These are phyloP conservation scores for Phragmatobia fuliginosa DNA, from an alignment of 2,888 invertebrate species.

Conservation along the genomic window DNA sequence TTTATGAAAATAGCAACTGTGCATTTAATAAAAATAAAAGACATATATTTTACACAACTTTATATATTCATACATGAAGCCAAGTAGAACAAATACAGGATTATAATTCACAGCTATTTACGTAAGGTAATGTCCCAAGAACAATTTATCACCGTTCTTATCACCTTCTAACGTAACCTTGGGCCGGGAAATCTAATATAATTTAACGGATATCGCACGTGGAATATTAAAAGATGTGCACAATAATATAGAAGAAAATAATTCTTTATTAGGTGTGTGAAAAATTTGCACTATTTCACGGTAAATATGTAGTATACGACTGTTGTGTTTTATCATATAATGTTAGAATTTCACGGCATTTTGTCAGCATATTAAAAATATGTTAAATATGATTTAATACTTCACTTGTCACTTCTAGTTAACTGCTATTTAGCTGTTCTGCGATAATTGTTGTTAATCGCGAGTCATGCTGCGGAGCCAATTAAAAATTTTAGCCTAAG, in stretches of 20 bases:
- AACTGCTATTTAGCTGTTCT: too few relatives aligned
- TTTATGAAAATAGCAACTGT: too few relatives aligned
- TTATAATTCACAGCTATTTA: not conserved
- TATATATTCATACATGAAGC: not conserved
- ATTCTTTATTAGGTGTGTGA: not conserved
- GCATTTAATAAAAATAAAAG: not conserved
- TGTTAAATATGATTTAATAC: not conserved
- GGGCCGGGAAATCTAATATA: conserved; percentile 1
- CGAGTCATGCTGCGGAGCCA: too few relatives aligned
- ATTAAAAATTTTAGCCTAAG: too few relatives aligned
- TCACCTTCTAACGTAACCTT: conserved; percentile 11
- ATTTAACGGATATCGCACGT: not conserved
- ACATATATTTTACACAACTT: not conserved
- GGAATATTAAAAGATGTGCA: conserved; percentile 8
- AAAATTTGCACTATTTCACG: not conserved
- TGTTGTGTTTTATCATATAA: not conserved
- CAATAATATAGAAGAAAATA: not conserved
- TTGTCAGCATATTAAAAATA: not conserved
- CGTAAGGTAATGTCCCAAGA: not conserved
- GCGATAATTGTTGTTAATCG: too few relatives aligned
- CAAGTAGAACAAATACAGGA: not conserved
- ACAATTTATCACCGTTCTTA: conserved; percentile 8
- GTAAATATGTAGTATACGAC: not conserved
- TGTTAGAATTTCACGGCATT: not conserved
- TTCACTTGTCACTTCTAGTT: not conserved